Evolutionary conservation across 2,797 vertebrate species (phyloP).

Genomic region (Phataginus tetradactyla): DNA sequence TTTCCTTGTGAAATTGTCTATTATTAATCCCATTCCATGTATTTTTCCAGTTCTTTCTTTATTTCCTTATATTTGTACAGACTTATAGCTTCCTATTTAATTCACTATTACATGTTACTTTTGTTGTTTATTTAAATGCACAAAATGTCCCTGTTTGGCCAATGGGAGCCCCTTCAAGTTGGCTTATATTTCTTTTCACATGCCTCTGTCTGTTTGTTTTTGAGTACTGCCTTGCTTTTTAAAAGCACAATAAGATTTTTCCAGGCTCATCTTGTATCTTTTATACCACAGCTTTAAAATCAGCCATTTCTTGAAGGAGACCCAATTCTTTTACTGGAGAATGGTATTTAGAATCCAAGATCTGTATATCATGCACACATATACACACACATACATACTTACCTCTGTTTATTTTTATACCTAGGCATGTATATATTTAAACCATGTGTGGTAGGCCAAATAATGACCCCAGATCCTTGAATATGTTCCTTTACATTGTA

Average conservation of each 20-base stretch:
- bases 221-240: background rate
- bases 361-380: background rate
- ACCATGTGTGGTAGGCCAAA: background rate
- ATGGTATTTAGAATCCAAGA: background rate
- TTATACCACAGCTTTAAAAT: background rate
- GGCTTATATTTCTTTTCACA: background rate
- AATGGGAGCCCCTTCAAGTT: background rate
- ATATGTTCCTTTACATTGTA: background rate
- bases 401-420: background rate
- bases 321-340: background rate
- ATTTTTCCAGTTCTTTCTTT: background rate
- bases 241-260: background rate
- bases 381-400: background rate
- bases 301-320: background rate
- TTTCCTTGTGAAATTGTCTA: background rate
- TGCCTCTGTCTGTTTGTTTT: background rate
- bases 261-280: background rate
- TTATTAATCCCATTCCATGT: background rate
- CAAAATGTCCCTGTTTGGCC: background rate
- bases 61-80: background rate
- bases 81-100: background rate
- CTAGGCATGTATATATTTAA: background rate
- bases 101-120: background rate
- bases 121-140: background rate
- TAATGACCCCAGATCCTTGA: background rate